These are phyloP conservation scores for Manduca sexta DNA, from an alignment of 1,140 invertebrate genomes.

Conservation along the genomic window DNA sequence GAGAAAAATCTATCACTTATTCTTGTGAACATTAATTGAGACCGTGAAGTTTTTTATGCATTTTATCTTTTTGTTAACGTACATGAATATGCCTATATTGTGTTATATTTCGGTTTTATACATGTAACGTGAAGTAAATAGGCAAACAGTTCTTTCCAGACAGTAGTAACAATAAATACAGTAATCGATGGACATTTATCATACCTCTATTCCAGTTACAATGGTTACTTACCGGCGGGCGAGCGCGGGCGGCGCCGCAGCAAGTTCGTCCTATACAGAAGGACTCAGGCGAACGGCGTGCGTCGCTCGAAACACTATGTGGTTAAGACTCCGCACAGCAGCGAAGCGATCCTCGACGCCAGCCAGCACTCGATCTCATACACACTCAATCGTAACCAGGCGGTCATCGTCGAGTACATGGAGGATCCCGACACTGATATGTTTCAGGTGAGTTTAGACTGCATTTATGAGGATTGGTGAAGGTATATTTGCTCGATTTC, in stretches of 20 bases:
- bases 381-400: conserved; percentile 95
- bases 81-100: too few species aligned
- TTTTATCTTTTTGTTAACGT: too few species aligned
- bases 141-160: too few species aligned
- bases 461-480: too few species aligned
- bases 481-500: too few species aligned
- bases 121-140: too few species aligned
- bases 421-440: conserved; percentile 96
- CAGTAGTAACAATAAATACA: too few species aligned
- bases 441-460: conserved; percentile 88
- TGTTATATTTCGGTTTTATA: too few species aligned
- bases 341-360: conserved; percentile 92
- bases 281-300: conserved; percentile 91
- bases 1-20: too few species aligned
- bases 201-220: conserved; percentile 86
- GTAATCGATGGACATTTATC: too few species aligned
- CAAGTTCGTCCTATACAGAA: conserved; percentile 93
- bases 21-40: too few species aligned
- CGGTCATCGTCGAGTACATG: conserved; percentile 97
- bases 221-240: conserved; percentile 93
- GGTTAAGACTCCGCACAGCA: conserved; percentile 91
- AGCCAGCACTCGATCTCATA: conserved; percentile 97
- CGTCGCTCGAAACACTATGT: conserved; percentile 96
- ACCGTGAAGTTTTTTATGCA: too few species aligned
- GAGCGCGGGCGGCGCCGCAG: conserved; percentile 93